Evolutionary conservation across 2,113 vertebrate species (phyloP).

Genomic region (Pangasianodon gigas): DNA sequence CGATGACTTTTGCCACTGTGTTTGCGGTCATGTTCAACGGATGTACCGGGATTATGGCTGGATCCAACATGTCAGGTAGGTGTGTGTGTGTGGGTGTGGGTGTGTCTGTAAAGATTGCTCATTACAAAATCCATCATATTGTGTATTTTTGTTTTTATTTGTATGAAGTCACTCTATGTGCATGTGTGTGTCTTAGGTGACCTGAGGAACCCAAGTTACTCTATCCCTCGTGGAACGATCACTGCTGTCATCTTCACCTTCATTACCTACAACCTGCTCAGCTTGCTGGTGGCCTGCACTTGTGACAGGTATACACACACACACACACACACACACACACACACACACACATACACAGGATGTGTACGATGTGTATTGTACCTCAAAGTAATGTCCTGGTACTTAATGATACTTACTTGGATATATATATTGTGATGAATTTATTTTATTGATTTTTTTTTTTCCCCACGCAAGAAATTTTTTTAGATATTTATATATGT

Average conservation of each 20-base stretch:
- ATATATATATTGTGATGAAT: background rate
- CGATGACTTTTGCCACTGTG: slow-evolving; percentile 81
- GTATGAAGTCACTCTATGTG: slow-evolving; percentile 46
- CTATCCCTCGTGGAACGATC: slow-evolving; percentile 88
- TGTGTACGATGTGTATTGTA: background rate
- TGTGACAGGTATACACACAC: slow-evolving; percentile 77
- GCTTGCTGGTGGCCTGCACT: slow-evolving; percentile 81
- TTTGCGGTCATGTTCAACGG: slow-evolving; percentile 90
- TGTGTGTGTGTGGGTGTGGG: background rate
- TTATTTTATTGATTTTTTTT: too few relatives aligned
- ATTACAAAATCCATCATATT: background rate
- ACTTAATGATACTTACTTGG: background rate
- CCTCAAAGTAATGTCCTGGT: background rate
- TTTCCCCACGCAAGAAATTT: too few relatives aligned
- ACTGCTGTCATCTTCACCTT: slow-evolving; percentile 89
- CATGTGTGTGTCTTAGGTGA: slow-evolving; percentile 73
- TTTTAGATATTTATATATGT: too few relatives aligned
- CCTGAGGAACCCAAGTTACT: slow-evolving; percentile 84
- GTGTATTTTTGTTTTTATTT: background rate
- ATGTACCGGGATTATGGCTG: slow-evolving; percentile 89
- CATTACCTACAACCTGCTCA: slow-evolving; percentile 83
- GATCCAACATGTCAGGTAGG: slow-evolving; percentile 88
- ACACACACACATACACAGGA: background rate
- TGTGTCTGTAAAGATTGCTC: background rate
- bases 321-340: background rate